phyloP scores from a whole-genome alignment of 2,113 vertebrate species.

The Dromiciops gliroides region DNA sequence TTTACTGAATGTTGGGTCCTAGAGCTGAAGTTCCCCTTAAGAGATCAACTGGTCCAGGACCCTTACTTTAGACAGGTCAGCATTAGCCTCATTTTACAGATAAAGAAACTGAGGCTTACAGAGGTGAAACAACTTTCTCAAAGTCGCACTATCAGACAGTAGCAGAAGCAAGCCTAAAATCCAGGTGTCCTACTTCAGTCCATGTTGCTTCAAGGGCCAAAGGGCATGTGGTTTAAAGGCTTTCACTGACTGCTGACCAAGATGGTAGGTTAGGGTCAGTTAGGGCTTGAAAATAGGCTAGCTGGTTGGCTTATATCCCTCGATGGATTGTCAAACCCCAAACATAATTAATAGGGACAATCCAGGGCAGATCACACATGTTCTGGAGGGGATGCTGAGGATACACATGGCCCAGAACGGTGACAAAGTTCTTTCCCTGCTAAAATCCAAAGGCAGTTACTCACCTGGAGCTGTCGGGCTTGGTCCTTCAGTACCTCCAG shows the following conservation, averaged over 20 bases:
- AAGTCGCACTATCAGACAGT: not conserved
- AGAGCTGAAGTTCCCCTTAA: not conserved
- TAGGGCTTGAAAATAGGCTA: not conserved
- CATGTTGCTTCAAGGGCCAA: not conserved
- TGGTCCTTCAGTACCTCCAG: constrained; percentile 87
- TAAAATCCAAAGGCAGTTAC: constrained; percentile 11
- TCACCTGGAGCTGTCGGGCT: constrained; percentile 88
- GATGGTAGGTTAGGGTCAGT: not conserved
- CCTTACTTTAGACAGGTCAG: not conserved
- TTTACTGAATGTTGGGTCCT: not conserved
- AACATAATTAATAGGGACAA: not conserved
- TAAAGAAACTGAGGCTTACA: not conserved
- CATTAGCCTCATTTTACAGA: not conserved
- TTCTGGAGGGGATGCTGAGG: not conserved
- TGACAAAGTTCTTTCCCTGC: accelerated
- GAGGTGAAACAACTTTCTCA: not conserved
- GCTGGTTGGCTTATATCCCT: not conserved
- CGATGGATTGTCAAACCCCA: not conserved
- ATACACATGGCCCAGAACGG: not conserved
- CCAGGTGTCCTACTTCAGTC: not conserved
- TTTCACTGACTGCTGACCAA: not conserved
- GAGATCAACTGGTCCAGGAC: not conserved
- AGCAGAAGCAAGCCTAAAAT: not conserved
- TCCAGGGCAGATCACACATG: not conserved
- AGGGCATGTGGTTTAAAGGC: not conserved